Evolutionary conservation across 2,797 vertebrate species (phyloP).

Genomic region (Loris lydekkerianus): DNA sequence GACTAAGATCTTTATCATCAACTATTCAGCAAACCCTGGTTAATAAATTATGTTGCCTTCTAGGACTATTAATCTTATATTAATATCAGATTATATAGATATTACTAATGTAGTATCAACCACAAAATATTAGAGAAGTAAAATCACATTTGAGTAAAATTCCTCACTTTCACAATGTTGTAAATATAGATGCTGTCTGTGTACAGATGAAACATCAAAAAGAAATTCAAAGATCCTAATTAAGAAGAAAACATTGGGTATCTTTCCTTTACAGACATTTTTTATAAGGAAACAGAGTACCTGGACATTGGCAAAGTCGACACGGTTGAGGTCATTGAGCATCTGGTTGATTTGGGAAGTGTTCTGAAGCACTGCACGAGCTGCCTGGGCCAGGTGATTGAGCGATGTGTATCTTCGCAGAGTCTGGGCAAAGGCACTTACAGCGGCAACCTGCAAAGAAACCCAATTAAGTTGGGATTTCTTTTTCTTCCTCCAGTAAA

Average conservation of each 20-base stretch:
- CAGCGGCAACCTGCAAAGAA: constrained; percentile 90
- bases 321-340: constrained; percentile 93
- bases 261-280: neutral
- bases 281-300: constrained; percentile 84
- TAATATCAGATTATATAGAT: too few species aligned
- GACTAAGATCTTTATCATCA: neutral
- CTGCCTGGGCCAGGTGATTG: constrained; percentile 93
- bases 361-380: constrained; percentile 92
- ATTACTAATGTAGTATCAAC: neutral
- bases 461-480: neutral
- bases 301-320: constrained; percentile 94
- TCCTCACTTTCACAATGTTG: neutral
- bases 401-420: constrained; percentile 93
- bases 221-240: constrained; percentile 41
- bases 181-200: neutral
- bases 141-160: neutral
- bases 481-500: neutral
- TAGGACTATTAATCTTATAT: constrained; percentile 5
- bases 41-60: neutral
- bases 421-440: constrained; percentile 95
- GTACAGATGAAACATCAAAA: constrained; percentile 39
- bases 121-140: neutral
- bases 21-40: neutral
- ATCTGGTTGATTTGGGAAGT: constrained; percentile 94
- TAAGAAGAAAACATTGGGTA: constrained; percentile 3